These are phyloP conservation scores for Xenentodon cancila DNA, from an alignment of 2,797 vertebrate genomes.

Conservation along the genomic window DNA sequence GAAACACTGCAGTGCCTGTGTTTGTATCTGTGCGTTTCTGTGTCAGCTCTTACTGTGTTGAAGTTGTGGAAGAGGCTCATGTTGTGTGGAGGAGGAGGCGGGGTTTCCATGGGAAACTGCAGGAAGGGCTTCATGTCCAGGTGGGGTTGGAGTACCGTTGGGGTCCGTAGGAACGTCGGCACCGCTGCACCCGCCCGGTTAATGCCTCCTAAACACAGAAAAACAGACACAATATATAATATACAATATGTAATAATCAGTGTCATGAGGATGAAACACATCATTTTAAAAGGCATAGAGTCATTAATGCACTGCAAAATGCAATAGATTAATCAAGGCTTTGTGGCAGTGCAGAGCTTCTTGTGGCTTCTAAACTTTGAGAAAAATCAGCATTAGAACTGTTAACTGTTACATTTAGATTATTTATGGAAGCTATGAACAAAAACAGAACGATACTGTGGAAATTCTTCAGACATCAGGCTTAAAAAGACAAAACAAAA, in stretches of 20 bases:
- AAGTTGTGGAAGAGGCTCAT: constrained; percentile 91
- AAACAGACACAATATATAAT: constrained; percentile 4
- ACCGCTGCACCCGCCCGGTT: constrained; percentile 86
- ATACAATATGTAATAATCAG: no score
- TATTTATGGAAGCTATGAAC: no score
- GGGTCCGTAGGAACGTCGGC: constrained; percentile 88
- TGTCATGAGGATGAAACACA: background rate
- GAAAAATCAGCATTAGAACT: no score
- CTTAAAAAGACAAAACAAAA: constrained; percentile 11
- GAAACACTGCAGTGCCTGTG: constrained; percentile 9
- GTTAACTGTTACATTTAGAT: no score
- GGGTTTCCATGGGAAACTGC: constrained; percentile 89
- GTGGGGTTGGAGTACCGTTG: constrained; percentile 86
- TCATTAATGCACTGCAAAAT: no score
- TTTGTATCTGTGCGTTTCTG: constrained; percentile 20
- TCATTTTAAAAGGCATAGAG: no score
- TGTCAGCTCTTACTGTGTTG: constrained; percentile 82
- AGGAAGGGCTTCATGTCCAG: constrained; percentile 93
- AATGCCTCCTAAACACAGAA: constrained; percentile 84
- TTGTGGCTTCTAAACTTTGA: no score
- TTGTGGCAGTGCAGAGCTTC: no score
- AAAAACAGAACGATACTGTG: no score
- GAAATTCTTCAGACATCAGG: no score
- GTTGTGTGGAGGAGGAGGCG: constrained; percentile 81
- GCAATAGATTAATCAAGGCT: no score